Percentiles rank a stretch among this genome's conserved stretches.
Conservation (phyloP, 2,113 vertebrate species). For the Mus pahari region DNA sequence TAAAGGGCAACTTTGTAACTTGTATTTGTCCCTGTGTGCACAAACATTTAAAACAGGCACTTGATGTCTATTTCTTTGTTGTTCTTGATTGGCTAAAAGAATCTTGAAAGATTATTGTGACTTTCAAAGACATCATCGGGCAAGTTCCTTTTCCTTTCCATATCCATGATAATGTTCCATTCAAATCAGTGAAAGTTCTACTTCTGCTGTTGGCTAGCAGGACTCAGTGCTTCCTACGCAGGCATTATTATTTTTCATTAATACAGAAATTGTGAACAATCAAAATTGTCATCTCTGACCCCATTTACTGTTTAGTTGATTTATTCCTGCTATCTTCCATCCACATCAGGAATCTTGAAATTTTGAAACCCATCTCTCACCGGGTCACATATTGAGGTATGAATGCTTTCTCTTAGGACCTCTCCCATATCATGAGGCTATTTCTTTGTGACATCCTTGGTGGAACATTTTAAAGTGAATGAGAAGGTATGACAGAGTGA, state of each 20-base stretch:
- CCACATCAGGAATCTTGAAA: conserved; percentile 22
- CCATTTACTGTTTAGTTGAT: conserved; percentile 1
- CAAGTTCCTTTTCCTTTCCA: conserved; percentile 4
- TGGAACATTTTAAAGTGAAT: neutral
- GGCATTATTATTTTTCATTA: conserved; percentile 29
- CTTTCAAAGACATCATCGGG: conserved; percentile 13
- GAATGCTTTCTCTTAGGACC: conserved; percentile 28
- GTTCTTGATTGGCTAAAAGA: neutral
- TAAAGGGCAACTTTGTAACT: conserved; percentile 4
- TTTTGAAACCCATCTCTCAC: conserved; percentile 57
- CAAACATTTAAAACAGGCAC: conserved; percentile 52
- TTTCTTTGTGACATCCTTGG: conserved; percentile 8
- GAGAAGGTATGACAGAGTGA: conserved; percentile 38
- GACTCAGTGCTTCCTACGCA: conserved; percentile 28
- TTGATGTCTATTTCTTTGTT: neutral
- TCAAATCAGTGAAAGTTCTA: conserved; percentile 38
- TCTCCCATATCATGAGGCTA: neutral
- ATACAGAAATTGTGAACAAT: neutral
- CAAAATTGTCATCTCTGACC: neutral
- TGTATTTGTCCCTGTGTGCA: neutral
- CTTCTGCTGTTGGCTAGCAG: conserved; percentile 34
- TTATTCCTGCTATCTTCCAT: conserved; percentile 15
- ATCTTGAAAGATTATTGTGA: conserved; percentile 41
- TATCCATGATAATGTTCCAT: neutral
- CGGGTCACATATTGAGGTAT: conserved; percentile 17